These are phyloP conservation scores for Gyrodactylus salaris DNA, from an alignment of 1,140 invertebrate species.

Conservation along the genomic window DNA sequence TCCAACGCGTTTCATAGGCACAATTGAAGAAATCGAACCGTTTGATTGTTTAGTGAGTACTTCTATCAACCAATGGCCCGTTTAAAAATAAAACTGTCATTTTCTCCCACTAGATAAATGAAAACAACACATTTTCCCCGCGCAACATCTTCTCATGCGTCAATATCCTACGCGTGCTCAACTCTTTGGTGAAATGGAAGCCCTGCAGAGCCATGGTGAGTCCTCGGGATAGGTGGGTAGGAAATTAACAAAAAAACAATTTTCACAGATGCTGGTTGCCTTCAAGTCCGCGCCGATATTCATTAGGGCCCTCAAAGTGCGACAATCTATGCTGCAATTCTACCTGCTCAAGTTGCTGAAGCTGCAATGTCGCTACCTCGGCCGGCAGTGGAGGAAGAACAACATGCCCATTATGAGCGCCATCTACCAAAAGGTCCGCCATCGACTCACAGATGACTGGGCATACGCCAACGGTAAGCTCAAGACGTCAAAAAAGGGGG, in stretches of 20 bases:
- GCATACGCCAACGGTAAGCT: constrained; percentile 4
- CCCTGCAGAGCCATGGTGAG: constrained; percentile 77
- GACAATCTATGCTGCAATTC: constrained; percentile 75
- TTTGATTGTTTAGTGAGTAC: neutral
- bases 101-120: constrained; percentile 38
- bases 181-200: constrained; percentile 97
- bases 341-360: constrained; percentile 88
- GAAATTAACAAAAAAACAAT: neutral
- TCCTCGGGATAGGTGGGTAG: neutral
- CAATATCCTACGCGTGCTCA: constrained; percentile 71
- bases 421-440: constrained; percentile 66
- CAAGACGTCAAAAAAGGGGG: too few species aligned
- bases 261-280: constrained; percentile 59
- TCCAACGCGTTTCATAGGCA: neutral
- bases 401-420: constrained; percentile 99
- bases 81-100: too few species aligned
- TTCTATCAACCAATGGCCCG: too few species aligned
- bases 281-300: constrained; percentile 95
- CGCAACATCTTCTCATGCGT: constrained; percentile 90
- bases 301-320: constrained; percentile 56
- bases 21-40: neutral
- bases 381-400: constrained; percentile 83
- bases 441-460: constrained; percentile 84
- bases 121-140: constrained; percentile 60
- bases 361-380: constrained; percentile 97